phyloP scores from a whole-genome alignment of 2,797 vertebrate species.

The Cyprinella venusta region DNA sequence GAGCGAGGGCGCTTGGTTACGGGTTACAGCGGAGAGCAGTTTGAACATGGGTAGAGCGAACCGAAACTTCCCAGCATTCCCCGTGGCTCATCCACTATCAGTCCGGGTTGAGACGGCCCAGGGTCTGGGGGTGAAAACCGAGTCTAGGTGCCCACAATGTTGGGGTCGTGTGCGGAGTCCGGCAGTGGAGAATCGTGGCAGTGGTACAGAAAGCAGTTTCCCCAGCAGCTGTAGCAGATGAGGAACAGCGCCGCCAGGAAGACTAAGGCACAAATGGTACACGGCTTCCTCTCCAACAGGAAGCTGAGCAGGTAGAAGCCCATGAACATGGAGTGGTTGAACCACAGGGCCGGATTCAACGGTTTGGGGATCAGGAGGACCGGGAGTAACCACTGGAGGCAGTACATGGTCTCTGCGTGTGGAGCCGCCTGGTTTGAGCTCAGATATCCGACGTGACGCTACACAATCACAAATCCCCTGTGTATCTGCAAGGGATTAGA shows the following conservation, averaged over 20 bases:
- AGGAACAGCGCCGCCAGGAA: slow-evolving; percentile 97
- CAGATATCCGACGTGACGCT: slow-evolving; percentile 51
- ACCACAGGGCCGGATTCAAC: slow-evolving; percentile 97
- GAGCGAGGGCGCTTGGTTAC: slow-evolving; percentile 31
- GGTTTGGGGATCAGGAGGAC: slow-evolving; percentile 99
- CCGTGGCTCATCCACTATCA: slow-evolving; percentile 48
- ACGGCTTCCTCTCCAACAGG: slow-evolving; percentile 97
- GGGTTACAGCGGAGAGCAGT: slow-evolving; percentile 32
- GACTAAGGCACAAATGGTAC: slow-evolving; percentile 99
- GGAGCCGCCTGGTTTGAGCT: slow-evolving; percentile 38
- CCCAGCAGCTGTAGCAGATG: slow-evolving; percentile 99
- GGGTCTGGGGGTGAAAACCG: slow-evolving; percentile 30
- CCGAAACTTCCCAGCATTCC: slow-evolving; percentile 54
- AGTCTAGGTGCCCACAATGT: slow-evolving; percentile 90
- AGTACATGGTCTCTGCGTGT: slow-evolving; percentile 86
- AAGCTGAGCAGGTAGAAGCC: slow-evolving; percentile 99
- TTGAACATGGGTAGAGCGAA: slow-evolving; percentile 31
- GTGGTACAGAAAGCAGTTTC: slow-evolving; percentile 99
- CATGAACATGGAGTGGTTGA: slow-evolving; percentile 99
- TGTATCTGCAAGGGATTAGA: slow-evolving; percentile 49
- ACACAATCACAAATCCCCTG: slow-evolving; percentile 49
- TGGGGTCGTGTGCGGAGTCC: slow-evolving; percentile 89
- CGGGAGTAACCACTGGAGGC: slow-evolving; percentile 97
- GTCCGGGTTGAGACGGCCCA: slow-evolving; percentile 58
- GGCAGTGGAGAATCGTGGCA: slow-evolving; percentile 92